Percentiles rank a stretch among this genome's conserved stretches.
Conservation (phyloP, 1,140 invertebrate genomes). For the Spodoptera frugiperda region DNA sequence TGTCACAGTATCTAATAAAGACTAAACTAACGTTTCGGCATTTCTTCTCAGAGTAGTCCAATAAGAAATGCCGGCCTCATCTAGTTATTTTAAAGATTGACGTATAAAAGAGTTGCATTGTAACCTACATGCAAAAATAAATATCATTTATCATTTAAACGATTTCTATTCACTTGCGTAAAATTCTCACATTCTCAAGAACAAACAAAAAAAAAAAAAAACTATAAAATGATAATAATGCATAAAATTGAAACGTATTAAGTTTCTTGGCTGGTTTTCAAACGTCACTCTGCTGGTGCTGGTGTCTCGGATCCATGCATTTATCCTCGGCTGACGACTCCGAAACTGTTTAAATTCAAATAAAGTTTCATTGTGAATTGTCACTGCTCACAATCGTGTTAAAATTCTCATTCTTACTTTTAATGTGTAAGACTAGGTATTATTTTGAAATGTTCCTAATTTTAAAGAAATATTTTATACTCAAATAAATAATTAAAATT, state of each 20-base stretch:
- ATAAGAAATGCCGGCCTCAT: no score
- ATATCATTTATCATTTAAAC: no score
- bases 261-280: slow-evolving; percentile 48
- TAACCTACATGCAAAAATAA: no score
- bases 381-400: slow-evolving; percentile 1
- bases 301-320: slow-evolving; percentile 25
- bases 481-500: no score
- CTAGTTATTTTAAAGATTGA: no score
- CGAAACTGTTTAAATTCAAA: slow-evolving; percentile 44
- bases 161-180: background rate
- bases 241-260: slow-evolving; percentile 8
- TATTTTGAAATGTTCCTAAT: no score
- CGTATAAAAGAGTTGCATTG: no score
- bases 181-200: background rate
- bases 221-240: background rate
- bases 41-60: no score
- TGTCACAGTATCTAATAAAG: no score
- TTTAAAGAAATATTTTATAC: no score
- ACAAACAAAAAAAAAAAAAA: background rate
- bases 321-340: slow-evolving; percentile 31
- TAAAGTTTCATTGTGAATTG: slow-evolving; percentile 26
- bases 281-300: slow-evolving; percentile 24
- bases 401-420: slow-evolving; percentile 1
- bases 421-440: background rate
- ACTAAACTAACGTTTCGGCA: no score